phyloP scores from a whole-genome alignment of 2,113 vertebrate genomes.

The Proterorhinus semilunaris region DNA sequence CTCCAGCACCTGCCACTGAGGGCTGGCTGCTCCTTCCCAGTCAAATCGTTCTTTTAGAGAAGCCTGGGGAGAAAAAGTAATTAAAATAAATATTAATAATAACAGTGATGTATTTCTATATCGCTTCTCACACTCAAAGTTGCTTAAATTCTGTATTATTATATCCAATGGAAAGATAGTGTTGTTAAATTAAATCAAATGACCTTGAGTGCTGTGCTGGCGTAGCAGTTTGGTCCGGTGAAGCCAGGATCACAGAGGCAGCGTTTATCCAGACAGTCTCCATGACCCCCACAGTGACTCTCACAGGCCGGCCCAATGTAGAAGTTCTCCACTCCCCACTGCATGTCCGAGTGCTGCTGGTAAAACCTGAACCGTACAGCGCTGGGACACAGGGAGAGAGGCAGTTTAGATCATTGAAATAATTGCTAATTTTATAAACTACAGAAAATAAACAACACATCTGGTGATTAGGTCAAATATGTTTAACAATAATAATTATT shows the following conservation, averaged over 20 bases:
- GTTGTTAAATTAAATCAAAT: too few species aligned
- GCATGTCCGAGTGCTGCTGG: constrained; percentile 91
- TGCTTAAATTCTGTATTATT: too few species aligned
- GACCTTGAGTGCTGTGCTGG: constrained; percentile 88
- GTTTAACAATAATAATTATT: too few species aligned
- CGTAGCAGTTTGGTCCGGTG: constrained; percentile 89
- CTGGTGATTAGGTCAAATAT: too few species aligned
- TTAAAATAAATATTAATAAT: not conserved
- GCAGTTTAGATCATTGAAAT: not conserved
- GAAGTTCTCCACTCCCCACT: constrained; percentile 97
- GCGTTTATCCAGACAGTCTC: constrained; percentile 91
- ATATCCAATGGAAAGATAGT: too few species aligned
- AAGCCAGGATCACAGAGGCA: constrained; percentile 95
- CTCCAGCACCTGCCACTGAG: constrained; percentile 92
- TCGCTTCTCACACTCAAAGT: too few species aligned
- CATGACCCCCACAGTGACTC: constrained; percentile 91
- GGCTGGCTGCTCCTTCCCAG: constrained; percentile 87
- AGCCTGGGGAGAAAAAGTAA: constrained; percentile 70
- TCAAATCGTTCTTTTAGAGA: constrained; percentile 98
- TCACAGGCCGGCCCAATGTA: constrained; percentile 93
- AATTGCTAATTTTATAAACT: too few species aligned
- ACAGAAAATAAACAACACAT: too few species aligned
- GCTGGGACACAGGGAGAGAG: constrained; percentile 62
- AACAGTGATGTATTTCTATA: too few species aligned
- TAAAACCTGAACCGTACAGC: constrained; percentile 95